Percentiles rank a stretch among this genome's conserved stretches.
Evolutionary conservation across 2,888 invertebrate species (phyloP).

Genomic region (Spodoptera picta): DNA sequence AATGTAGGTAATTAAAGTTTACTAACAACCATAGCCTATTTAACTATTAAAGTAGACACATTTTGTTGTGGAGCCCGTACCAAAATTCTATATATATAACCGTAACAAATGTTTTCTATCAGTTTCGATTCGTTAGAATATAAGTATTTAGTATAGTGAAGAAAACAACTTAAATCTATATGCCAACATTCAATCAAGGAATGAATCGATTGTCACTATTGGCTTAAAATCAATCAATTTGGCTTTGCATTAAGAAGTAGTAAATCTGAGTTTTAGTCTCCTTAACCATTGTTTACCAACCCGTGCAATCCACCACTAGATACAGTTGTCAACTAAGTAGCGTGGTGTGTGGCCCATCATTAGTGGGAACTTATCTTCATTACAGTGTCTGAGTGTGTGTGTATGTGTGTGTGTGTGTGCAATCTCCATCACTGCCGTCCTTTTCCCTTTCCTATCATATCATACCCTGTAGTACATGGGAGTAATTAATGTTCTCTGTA

Average conservation of each 20-base stretch:
- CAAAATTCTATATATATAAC: constrained; percentile 19
- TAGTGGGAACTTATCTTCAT: constrained; percentile 69
- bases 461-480: constrained; percentile 26
- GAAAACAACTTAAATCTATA: too few species aligned
- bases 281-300: neutral
- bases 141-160: too few species aligned
- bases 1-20: too few species aligned
- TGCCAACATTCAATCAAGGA: too few species aligned
- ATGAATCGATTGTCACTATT: too few species aligned
- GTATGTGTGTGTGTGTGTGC: constrained; percentile 23
- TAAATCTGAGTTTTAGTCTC: too few species aligned
- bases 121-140: too few species aligned
- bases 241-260: too few species aligned
- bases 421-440: constrained; percentile 32
- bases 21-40: too few species aligned
- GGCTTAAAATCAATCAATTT: too few species aligned
- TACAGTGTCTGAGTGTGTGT: constrained; percentile 31
- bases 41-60: too few species aligned
- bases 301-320: constrained; percentile 49
- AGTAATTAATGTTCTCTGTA: constrained; percentile 36
- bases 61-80: neutral
- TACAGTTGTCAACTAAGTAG: constrained; percentile 65
- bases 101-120: too few species aligned
- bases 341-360: constrained; percentile 66
- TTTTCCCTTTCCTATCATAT: constrained; percentile 38